Conservation (phyloP, 2,888 invertebrate species). For the Danaus chrysippus region DNA sequence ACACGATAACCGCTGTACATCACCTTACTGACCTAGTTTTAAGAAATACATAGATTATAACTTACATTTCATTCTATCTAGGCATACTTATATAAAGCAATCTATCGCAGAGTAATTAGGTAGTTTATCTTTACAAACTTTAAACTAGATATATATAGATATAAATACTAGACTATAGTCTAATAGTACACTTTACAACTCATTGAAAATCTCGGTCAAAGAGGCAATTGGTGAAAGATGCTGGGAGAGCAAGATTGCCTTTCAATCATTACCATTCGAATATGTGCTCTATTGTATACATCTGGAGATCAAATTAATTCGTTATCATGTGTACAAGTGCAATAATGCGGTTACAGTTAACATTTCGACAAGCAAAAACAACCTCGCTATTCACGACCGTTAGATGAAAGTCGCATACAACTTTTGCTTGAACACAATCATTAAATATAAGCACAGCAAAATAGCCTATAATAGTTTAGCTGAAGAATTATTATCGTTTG, state of each 20-base stretch:
- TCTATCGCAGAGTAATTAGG: neutral
- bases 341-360: conserved; percentile 63
- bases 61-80: conserved; percentile 1
- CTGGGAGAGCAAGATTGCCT: conserved; percentile 14
- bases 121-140: neutral
- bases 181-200: neutral
- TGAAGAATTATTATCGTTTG: conserved; percentile 18
- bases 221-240: conserved; percentile 22
- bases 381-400: conserved; percentile 51
- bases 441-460: conserved; percentile 24
- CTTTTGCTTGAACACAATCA: conserved; percentile 29
- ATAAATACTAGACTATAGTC: neutral
- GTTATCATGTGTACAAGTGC: conserved; percentile 38
- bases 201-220: conserved; percentile 24
- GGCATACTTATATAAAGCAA: neutral
- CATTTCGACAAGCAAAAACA: conserved; percentile 69
- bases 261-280: conserved; percentile 19
- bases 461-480: conserved; percentile 14
- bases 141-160: conserved; percentile 2
- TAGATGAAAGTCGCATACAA: conserved; percentile 52
- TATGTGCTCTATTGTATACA: conserved; percentile 25
- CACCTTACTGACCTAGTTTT: conserved; percentile 47
- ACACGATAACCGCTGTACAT: conserved; percentile 34
- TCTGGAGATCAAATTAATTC: conserved; percentile 42
- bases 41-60: conserved; percentile 25